A percentile compares a stretch with the other conserved stretches of the same genome.
Evolutionary conservation across 2,888 invertebrate genomes (phyloP).

Genomic region (Hermaeophaga mercurialis): DNA sequence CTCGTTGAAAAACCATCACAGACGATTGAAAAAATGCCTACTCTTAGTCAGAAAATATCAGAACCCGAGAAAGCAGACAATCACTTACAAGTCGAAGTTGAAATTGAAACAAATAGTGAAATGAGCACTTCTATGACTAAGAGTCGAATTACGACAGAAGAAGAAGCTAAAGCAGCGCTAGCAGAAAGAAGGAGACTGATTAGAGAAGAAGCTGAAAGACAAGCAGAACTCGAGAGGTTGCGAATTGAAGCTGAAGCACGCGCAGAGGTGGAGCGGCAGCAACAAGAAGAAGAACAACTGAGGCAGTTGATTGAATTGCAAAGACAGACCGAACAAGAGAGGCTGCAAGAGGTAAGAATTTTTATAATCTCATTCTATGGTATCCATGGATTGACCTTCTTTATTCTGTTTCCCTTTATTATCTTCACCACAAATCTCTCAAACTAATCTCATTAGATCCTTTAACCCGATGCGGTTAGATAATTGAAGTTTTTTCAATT

Average conservation of each 20-base stretch:
- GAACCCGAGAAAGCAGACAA: conserved; percentile 10
- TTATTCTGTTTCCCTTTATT: too few species aligned
- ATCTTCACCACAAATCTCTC: too few species aligned
- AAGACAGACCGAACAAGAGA: conserved; percentile 81
- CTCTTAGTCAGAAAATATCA: neutral
- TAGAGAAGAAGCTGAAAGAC: conserved; percentile 88
- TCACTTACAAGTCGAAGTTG: conserved; percentile 18
- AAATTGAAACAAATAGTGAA: conserved; percentile 43
- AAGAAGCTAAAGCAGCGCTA: conserved; percentile 91
- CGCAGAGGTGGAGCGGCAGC: conserved; percentile 72
- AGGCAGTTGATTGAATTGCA: conserved; percentile 79
- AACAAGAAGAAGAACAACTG: conserved; percentile 83
- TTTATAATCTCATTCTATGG: neutral
- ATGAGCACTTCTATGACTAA: conserved; percentile 70
- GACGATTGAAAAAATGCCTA: neutral
- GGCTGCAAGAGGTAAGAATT: conserved; percentile 77
- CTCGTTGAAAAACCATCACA: neutral
- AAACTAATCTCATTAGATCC: too few species aligned
- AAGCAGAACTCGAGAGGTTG: conserved; percentile 83
- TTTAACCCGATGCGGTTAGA: too few species aligned
- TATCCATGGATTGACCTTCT: too few species aligned
- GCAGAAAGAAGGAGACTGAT: conserved; percentile 88
- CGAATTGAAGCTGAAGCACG: conserved; percentile 74
- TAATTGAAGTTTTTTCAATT: too few species aligned
- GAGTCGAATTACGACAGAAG: conserved; percentile 82